Evolutionary conservation across 2,888 invertebrate species (phyloP).

Genomic region (Polydrusus cervinus): DNA sequence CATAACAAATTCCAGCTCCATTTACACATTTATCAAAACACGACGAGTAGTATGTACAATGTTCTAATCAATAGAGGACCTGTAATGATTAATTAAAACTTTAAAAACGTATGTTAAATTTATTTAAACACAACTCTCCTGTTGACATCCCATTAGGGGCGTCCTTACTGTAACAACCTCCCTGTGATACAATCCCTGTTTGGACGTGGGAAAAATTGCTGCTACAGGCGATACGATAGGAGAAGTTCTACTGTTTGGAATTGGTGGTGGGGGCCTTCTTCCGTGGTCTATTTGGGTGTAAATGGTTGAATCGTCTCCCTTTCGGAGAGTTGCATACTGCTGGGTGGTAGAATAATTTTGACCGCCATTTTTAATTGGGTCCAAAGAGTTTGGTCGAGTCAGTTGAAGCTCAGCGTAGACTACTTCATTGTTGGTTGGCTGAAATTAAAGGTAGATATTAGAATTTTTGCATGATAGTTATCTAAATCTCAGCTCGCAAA

Average conservation of each 20-base stretch:
- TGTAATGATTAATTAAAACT: constrained; percentile 19
- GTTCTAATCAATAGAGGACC: constrained; percentile 18
- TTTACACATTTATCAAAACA: constrained; percentile 21
- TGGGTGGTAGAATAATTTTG: constrained; percentile 54
- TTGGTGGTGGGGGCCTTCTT: constrained; percentile 69
- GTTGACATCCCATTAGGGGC: constrained; percentile 79
- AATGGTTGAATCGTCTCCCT: constrained; percentile 79
- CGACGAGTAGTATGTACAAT: constrained; percentile 23
- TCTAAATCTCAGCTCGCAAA: too few species aligned
- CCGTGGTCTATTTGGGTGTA: constrained; percentile 85
- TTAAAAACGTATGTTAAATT: constrained; percentile 16
- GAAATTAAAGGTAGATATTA: constrained; percentile 26
- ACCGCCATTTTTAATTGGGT: constrained; percentile 68
- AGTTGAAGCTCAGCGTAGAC: constrained; percentile 78
- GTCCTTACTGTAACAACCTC: constrained; percentile 83
- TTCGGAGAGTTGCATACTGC: constrained; percentile 68
- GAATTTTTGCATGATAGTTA: too few species aligned
- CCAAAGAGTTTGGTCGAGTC: constrained; percentile 74
- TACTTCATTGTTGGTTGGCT: constrained; percentile 72
- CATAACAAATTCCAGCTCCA: not conserved
- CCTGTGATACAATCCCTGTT: constrained; percentile 73
- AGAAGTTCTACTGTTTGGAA: constrained; percentile 68
- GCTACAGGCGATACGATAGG: constrained; percentile 72
- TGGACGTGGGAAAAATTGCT: constrained; percentile 66
- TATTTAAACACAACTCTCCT: constrained; percentile 81